Conservation (phyloP, 1,140 invertebrate genomes). For the Trialeurodes vaporariorum region DNA sequence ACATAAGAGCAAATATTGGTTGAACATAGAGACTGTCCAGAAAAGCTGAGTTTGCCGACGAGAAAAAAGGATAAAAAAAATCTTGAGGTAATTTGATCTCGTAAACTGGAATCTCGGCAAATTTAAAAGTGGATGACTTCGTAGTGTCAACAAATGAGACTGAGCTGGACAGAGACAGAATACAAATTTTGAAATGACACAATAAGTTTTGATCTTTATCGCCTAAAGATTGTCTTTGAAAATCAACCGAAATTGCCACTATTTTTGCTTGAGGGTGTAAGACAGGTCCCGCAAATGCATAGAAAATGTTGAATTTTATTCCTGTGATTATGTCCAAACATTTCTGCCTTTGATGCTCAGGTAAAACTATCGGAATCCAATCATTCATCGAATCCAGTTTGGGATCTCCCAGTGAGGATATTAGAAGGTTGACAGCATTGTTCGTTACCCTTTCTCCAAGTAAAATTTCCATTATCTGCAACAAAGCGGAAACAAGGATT, state of each 20-base stretch:
- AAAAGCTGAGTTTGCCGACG: conserved; percentile 6
- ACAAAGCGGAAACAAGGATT: too few species aligned
- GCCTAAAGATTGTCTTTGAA: not conserved
- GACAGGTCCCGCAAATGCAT: not conserved
- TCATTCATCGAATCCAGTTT: not conserved
- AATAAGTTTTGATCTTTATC: not conserved
- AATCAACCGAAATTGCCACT: not conserved
- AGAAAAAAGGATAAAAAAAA: conserved; percentile 56
- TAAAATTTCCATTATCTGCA: not conserved
- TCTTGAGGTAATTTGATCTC: conserved; percentile 50
- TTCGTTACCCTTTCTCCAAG: not conserved
- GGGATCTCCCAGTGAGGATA: not conserved
- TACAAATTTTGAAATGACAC: not conserved
- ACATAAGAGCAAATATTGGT: too few species aligned
- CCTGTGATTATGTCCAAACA: not conserved
- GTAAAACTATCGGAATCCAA: not conserved
- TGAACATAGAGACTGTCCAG: too few species aligned
- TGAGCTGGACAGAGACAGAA: conserved; percentile 27
- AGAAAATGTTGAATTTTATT: not conserved
- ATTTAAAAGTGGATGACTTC: conserved; percentile 37
- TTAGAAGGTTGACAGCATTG: not conserved
- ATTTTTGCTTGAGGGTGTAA: not conserved
- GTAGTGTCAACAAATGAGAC: conserved; percentile 48
- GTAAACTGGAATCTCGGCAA: conserved; percentile 45
- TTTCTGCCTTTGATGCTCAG: not conserved